A percentile compares a stretch with the other conserved stretches of the same genome.
phyloP scores from a whole-genome alignment of 1,140 invertebrate species.

The Zaprionus camerounensis region DNA sequence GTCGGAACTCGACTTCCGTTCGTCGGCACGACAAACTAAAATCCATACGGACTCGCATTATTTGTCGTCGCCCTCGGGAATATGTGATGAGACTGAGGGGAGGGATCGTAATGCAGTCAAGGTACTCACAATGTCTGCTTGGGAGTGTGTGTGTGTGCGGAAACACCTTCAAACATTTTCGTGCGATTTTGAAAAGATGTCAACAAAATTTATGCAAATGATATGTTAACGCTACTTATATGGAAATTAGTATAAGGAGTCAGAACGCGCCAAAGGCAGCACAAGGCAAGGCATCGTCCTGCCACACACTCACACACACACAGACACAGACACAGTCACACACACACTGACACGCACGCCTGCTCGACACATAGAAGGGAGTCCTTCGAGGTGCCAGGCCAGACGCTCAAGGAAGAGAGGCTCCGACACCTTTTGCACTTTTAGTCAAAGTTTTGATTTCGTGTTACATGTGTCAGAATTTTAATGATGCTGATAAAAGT shows the following conservation, averaged over 20 bases:
- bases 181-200: conserved; percentile 83
- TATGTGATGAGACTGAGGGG: not conserved
- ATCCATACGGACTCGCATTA: conserved; percentile 23
- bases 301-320: conserved; percentile 30
- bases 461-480: conserved; percentile 83
- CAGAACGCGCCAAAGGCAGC: conserved; percentile 75
- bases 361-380: conserved; percentile 5
- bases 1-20: conserved; percentile 36
- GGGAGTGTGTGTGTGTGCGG: conserved; percentile 41
- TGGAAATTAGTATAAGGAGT: conserved; percentile 83
- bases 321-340: not conserved
- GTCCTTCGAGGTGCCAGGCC: not conserved
- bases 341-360: conserved; percentile 7
- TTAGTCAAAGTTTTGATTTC: conserved; percentile 83
- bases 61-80: conserved; percentile 37
- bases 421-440: conserved; percentile 77
- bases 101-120: conserved; percentile 23
- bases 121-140: conserved; percentile 22
- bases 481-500: conserved; percentile 83
- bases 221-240: conserved; percentile 83
- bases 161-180: conserved; percentile 80
- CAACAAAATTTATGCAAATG: conserved; percentile 83
- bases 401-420: conserved; percentile 23
- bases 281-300: conserved; percentile 36
- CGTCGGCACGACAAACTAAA: conserved; percentile 35